A percentile compares a stretch with the other conserved stretches of the same genome.
These are phyloP conservation scores for Tragulus kanchil DNA, from an alignment of 2,113 vertebrate species.

Conservation along the genomic window DNA sequence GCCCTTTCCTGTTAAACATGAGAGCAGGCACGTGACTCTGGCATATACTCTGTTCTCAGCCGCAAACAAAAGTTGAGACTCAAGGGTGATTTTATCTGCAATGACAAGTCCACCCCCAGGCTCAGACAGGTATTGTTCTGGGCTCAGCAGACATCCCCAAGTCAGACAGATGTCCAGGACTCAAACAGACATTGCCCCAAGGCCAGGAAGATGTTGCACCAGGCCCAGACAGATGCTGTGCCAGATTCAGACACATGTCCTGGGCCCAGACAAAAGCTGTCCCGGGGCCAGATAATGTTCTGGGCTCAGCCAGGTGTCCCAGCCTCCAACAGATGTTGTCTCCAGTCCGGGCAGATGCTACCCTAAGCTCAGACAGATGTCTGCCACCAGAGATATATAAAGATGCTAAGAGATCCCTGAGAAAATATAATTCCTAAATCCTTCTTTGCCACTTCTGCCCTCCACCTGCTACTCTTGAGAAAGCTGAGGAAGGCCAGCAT, in stretches of 20 bases:
- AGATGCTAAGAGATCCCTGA: constrained; percentile 69
- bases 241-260: constrained; percentile 74
- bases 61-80: constrained; percentile 23
- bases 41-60: constrained; percentile 20
- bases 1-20: background rate
- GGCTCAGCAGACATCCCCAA: constrained; percentile 61
- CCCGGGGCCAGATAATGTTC: constrained; percentile 69
- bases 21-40: background rate
- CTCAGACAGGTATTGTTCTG: constrained; percentile 71
- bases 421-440: constrained; percentile 75
- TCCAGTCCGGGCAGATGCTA: constrained; percentile 78
- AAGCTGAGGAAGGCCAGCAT: constrained; percentile 2
- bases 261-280: constrained; percentile 73
- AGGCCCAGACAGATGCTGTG: constrained; percentile 75
- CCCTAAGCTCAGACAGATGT: constrained; percentile 79
- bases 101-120: constrained; percentile 65
- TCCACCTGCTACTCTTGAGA: constrained; percentile 33
- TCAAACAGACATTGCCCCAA: constrained; percentile 69
- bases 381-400: constrained; percentile 77
- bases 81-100: constrained; percentile 64
- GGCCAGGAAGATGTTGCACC: constrained; percentile 70
- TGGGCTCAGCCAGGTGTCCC: constrained; percentile 78
- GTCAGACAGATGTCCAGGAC: constrained; percentile 76
- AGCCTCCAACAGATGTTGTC: constrained; percentile 82
- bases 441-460: background rate